Base-by-base conservation (phyloP, 2,888 invertebrate genomes). In the Polyploca ridens region DNA sequence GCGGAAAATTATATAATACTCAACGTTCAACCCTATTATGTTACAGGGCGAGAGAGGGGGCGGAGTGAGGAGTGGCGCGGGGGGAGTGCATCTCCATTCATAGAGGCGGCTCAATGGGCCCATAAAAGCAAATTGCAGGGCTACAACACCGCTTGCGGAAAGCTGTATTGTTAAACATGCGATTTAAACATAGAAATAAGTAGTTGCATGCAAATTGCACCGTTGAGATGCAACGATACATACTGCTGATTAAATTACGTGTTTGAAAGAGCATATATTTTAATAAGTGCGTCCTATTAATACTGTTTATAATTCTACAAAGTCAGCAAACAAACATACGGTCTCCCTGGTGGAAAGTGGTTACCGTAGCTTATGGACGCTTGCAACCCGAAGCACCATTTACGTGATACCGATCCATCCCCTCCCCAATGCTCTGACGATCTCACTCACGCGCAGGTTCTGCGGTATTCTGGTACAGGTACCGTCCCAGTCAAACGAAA, bases 111-210 rank as follows among this genome's bases (percentile, higher is more conserved):
- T 86, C 78, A 86, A 88, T 86, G 81, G 82, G 72, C 73, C 79
- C 75, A 83, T 84, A 80, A 81, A 85, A 67, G 78, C 82, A 84
- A 88, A 86, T 86, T 84, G 84, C 80, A 84, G 75, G 81, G 78
- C 73, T 82, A 78, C 76, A 77, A 71, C 73, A 61, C 70, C 65
- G 69, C 71, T 64, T 67, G 65, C 69, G 64, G 69, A 59, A 74
- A 73, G 66, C 59, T 38, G 63, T 64, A 68, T 67, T 69, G 66
- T 61, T 41, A 41, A 61, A 54, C 49, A 54, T 54, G 19, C 19
- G 49, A 54, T 19, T 54, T 54, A 54, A 54, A 49, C 8, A 54
- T 54, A 54, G 54, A 54, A 19, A 54, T 19, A 19, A 54, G 46
- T 46, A 46, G 54, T 54, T 54, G 54, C 54, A 54, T 19, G 54